Evolutionary conservation across 2,888 invertebrate species (phyloP), one percentile per base, ranked within the genome.

Genomic region (Proisotoma minuta): DNA sequence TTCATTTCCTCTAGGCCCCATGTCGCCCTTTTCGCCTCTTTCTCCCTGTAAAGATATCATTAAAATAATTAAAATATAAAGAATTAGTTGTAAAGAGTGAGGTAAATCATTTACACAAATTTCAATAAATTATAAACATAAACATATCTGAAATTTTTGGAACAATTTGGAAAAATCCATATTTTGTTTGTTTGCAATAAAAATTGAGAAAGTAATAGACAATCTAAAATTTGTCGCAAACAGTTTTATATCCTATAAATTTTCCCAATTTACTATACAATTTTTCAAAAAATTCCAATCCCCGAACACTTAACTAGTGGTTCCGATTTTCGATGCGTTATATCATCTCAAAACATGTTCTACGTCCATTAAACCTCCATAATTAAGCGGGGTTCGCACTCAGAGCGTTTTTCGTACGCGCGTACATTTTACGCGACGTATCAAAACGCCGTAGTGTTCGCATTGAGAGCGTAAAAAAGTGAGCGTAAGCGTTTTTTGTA

Each of bases 1-100:
- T 65, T 71, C 69, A 22, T 53, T 34, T 52, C 79, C 79, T 54
- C 75, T 73, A 2, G 65, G 69, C 5, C 78, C 78, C 28, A 69
- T 71, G 56, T 77, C 76, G 24, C 78, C 77, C 4, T 71, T 69
- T 50, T 73, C 73, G n/a, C 77, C 77, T 39, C 65, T 49, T 12
- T 67, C 60, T 15, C 79, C 78, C 76, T 77, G 60, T 27, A 63
- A 59, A 48, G 43, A 62, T 52, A 26, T 58, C 62, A 39, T 23
- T 8, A 66, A 47, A 34, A 10, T 34, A 34, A 34, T 10, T 20
- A 18, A 18, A 47, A 34, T 15, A 8, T 15, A 34, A 15, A 10
- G 15, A 34, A 34, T 34, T 10, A 34, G 34, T 34, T 10, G 8
- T 34, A 34, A 34, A 34, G 34, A 34, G 15, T 10, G 34, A 15